A percentile compares a stretch with the other conserved stretches of the same genome.
phyloP scores from a whole-genome alignment of 2,113 vertebrate genomes.

The Rhinolophus ferrumequinum region DNA sequence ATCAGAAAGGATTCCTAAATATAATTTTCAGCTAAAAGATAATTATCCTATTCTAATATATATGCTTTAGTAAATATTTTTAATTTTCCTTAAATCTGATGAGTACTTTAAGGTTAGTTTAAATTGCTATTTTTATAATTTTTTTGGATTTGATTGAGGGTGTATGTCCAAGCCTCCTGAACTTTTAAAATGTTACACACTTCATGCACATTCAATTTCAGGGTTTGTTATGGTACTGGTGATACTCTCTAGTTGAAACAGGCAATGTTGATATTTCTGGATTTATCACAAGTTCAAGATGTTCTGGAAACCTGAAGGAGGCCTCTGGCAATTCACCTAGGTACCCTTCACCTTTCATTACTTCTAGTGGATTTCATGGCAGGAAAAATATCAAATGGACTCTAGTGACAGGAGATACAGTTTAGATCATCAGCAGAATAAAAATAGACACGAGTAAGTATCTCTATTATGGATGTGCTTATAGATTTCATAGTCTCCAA shows the following conservation, averaged over 20 bases:
- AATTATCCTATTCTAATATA: not conserved
- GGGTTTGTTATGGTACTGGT: not conserved
- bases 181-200: not conserved
- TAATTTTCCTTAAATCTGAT: not conserved
- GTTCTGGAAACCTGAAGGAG: conserved; percentile 65
- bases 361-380: conserved; percentile 67
- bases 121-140: not conserved
- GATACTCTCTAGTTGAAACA: not conserved
- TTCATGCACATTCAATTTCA: not conserved
- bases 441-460: conserved; percentile 31
- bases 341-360: conserved; percentile 74
- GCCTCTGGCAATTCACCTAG: conserved; percentile 75
- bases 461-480: not conserved
- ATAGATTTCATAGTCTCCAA: not conserved
- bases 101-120: not conserved
- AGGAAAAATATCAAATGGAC: conserved; percentile 56
- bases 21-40: not conserved
- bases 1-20: not conserved
- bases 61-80: not conserved
- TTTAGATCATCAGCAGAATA: conserved; percentile 47
- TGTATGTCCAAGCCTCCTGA: not conserved
- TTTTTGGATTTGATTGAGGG: not conserved
- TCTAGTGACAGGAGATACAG: conserved; percentile 34
- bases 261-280: not conserved
- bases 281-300: conserved; percentile 68